These are phyloP conservation scores for Corvus hawaiiensis DNA, from an alignment of 2,113 vertebrate species.

Conservation along the genomic window DNA sequence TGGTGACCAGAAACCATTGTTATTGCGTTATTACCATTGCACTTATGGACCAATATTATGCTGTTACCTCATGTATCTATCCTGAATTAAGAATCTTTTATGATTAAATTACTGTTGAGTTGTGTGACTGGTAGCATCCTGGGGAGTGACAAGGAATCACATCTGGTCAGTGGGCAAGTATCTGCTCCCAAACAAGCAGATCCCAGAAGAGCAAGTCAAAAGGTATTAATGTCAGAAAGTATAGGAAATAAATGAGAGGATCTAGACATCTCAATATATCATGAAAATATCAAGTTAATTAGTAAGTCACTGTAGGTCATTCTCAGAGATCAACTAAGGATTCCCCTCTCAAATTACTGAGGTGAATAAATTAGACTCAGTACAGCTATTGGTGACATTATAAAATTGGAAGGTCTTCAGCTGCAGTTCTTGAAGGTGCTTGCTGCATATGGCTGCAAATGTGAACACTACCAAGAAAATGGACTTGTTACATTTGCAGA, in stretches of 20 bases:
- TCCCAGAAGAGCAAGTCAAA: not conserved
- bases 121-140: not conserved
- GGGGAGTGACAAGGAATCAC: not conserved
- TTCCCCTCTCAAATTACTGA: not conserved
- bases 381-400: not conserved
- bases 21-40: not conserved
- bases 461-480: not conserved
- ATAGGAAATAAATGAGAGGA: not conserved
- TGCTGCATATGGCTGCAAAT: not conserved
- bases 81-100: not conserved
- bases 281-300: not conserved
- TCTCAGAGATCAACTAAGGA: not conserved
- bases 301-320: not conserved
- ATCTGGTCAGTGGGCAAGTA: not conserved
- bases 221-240: not conserved
- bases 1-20: not conserved
- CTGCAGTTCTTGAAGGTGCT: not conserved
- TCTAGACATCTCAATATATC: not conserved
- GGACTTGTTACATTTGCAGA: not conserved
- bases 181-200: not conserved
- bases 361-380: not conserved
- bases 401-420: not conserved
- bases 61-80: not conserved
- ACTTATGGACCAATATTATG: not conserved
- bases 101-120: not conserved